Evolutionary conservation across 2,797 vertebrate species (phyloP).

Genomic region (Lagorchestes hirsutus): DNA sequence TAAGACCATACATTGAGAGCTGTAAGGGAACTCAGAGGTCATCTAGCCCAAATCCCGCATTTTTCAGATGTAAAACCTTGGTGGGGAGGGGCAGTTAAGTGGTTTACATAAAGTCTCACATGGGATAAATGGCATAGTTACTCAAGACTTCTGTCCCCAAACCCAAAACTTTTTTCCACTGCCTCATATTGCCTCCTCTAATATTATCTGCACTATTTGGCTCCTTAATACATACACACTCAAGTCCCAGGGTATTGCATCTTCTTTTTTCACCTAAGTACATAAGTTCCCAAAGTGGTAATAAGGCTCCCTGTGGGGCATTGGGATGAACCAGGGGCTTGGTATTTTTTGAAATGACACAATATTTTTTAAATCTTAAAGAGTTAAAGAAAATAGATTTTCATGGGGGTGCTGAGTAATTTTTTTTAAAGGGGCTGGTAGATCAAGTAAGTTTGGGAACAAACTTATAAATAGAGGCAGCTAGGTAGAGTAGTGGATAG

Average conservation of each 20-base stretch:
- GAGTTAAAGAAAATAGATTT: too few relatives aligned
- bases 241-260: background rate
- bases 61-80: conserved; percentile 29
- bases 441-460: too few relatives aligned
- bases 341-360: too few relatives aligned
- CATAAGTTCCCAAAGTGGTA: too few relatives aligned
- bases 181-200: background rate
- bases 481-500: background rate
- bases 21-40: background rate
- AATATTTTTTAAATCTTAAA: too few relatives aligned
- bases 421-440: too few relatives aligned
- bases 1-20: background rate
- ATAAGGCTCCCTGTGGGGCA: too few relatives aligned
- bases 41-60: background rate
- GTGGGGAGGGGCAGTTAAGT: conserved; percentile 21
- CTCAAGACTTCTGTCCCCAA: background rate
- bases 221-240: background rate
- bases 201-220: background rate
- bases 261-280: background rate
- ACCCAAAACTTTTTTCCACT: background rate
- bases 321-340: too few relatives aligned
- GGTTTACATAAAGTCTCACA: conserved; percentile 6
- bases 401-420: too few relatives aligned
- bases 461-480: background rate
- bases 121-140: conserved; percentile 16